Conservation (phyloP, 2,797 vertebrate genomes). For the Avahi laniger region DNA sequence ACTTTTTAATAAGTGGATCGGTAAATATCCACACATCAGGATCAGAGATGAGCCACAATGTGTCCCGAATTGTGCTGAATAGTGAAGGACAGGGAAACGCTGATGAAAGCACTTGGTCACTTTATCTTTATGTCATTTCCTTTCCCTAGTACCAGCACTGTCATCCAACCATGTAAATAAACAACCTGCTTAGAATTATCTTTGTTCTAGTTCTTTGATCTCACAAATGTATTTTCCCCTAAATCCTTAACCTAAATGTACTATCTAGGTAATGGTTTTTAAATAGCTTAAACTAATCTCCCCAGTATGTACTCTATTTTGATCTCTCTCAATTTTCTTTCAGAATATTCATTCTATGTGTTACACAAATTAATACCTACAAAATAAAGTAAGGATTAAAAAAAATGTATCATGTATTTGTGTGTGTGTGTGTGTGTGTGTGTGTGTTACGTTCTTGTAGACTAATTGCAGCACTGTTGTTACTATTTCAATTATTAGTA, state of each 20-base stretch:
- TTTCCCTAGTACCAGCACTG: background rate
- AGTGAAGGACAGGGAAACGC: background rate
- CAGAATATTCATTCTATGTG: background rate
- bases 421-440: background rate
- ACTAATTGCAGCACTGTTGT: background rate
- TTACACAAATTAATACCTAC: background rate
- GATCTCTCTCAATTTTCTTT: background rate
- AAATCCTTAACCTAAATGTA: background rate
- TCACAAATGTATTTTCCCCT: background rate
- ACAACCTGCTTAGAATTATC: background rate
- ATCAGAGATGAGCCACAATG: background rate
- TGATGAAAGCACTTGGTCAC: background rate
- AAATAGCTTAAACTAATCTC: background rate
- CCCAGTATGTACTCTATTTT: background rate
- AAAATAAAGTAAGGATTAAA: background rate
- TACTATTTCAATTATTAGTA: conserved; percentile 63
- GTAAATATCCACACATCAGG: background rate
- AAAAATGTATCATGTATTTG: background rate
- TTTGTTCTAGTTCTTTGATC: background rate
- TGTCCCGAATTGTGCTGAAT: background rate
- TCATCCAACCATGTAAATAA: background rate
- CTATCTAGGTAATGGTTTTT: background rate
- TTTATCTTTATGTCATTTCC: background rate
- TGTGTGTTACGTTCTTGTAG: background rate
- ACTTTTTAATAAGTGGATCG: background rate